Conservation (phyloP, 2,113 vertebrate species). For the Gallinago jamesoni region DNA sequence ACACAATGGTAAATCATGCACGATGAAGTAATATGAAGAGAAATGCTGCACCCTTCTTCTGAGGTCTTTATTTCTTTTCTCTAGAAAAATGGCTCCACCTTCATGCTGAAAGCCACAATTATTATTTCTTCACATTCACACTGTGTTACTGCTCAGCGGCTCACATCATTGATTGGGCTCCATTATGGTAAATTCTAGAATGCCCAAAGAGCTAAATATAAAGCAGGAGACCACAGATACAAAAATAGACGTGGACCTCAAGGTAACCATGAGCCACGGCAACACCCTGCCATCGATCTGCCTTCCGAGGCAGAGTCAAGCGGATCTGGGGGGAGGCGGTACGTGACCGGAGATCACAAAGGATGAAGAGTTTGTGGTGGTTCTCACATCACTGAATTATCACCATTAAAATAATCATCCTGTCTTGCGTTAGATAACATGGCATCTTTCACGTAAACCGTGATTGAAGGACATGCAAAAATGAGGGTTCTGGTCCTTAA, state of each 20-base stretch:
- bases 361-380: neutral
- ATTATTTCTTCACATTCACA: constrained; percentile 47
- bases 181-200: constrained; percentile 45
- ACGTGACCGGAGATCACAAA: neutral
- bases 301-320: neutral
- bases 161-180: constrained; percentile 35
- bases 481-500: neutral
- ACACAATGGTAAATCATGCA: constrained; percentile 67
- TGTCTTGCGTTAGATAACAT: neutral
- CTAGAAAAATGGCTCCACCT: constrained; percentile 56
- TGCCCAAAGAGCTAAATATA: constrained; percentile 33
- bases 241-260: constrained; percentile 1
- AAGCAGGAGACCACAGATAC: constrained; percentile 32
- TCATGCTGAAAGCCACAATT: constrained; percentile 53
- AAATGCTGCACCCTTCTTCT: constrained; percentile 44
- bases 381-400: neutral
- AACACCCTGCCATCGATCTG: neutral
- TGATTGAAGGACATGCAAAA: neutral
- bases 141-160: constrained; percentile 7
- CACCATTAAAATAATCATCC: neutral
- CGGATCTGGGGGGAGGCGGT: neutral
- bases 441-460: neutral
- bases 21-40: constrained; percentile 24
- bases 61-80: constrained; percentile 54
- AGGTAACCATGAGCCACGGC: neutral